Percentiles rank a stretch among this genome's conserved stretches.
Evolutionary conservation across 2,113 vertebrate species (phyloP).

Genomic region (Meriones unguiculatus): DNA sequence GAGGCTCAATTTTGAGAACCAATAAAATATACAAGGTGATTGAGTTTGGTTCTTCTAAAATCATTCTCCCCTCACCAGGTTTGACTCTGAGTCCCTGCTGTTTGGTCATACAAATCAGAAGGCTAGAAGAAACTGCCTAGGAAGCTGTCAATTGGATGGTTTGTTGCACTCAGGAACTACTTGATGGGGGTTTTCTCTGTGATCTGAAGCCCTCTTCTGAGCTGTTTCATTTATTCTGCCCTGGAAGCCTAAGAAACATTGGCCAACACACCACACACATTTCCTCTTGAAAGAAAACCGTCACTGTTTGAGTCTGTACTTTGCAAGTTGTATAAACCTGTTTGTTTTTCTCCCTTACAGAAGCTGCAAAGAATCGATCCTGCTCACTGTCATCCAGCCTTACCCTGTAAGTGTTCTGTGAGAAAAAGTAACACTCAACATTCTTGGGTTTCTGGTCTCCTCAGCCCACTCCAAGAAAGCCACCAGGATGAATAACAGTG

Average conservation of each 20-base stretch:
- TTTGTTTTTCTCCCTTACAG: slow-evolving; percentile 88
- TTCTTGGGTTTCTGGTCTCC: not conserved
- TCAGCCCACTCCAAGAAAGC: not conserved
- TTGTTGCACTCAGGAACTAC: slow-evolving; percentile 12
- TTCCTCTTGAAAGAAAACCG: slow-evolving; percentile 66
- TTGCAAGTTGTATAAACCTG: slow-evolving; percentile 65
- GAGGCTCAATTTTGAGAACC: slow-evolving; percentile 48
- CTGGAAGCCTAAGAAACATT: slow-evolving; percentile 68
- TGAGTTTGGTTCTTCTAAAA: slow-evolving; percentile 54
- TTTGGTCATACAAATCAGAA: slow-evolving; percentile 20
- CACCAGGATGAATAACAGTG: not conserved
- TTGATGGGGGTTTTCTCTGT: slow-evolving; percentile 40
- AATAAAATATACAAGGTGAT: not conserved
- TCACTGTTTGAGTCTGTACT: slow-evolving; percentile 15
- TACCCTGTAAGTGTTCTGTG: slow-evolving; percentile 93
- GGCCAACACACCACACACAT: slow-evolving; percentile 33
- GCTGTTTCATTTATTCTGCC: slow-evolving; percentile 58
- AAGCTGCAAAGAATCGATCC: slow-evolving; percentile 99
- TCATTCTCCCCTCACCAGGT: not conserved
- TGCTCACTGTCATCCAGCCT: slow-evolving; percentile 97
- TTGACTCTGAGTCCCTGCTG: slow-evolving; percentile 15
- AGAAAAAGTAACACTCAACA: not conserved
- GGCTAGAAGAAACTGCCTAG: not conserved
- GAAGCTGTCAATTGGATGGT: slow-evolving; percentile 52
- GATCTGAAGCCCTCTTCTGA: slow-evolving; percentile 64